These are phyloP conservation scores for Penaeus indicus DNA, from an alignment of 1,140 invertebrate species.

Conservation along the genomic window DNA sequence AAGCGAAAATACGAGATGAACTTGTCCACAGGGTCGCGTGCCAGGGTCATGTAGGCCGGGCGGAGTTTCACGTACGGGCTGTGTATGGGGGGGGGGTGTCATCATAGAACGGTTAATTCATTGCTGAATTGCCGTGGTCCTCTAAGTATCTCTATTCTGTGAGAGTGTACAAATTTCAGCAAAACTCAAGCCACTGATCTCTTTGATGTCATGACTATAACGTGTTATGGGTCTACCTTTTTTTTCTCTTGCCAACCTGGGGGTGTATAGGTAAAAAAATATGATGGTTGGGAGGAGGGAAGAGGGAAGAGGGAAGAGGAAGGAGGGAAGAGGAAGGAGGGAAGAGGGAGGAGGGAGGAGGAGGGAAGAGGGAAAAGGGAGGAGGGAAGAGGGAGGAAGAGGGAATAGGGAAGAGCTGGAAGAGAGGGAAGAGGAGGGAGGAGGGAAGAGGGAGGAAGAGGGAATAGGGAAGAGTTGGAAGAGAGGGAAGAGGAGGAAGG, in stretches of 20 bases:
- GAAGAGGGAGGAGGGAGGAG: background rate
- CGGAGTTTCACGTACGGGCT: slow-evolving; percentile 57
- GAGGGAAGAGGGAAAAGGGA: background rate
- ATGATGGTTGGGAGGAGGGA: background rate
- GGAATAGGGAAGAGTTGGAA: background rate
- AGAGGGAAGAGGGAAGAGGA: background rate
- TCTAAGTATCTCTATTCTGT: no score
- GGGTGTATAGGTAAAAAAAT: no score
- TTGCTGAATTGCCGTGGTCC: no score
- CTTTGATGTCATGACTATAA: no score
- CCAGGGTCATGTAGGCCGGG: slow-evolving; percentile 61
- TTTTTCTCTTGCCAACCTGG: no score
- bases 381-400: background rate
- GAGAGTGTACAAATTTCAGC: no score
- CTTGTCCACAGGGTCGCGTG: slow-evolving; percentile 62
- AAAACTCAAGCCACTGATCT: no score
- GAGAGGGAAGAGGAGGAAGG: background rate
- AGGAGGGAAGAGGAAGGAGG: background rate
- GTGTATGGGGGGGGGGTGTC: no score
- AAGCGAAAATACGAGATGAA: slow-evolving; percentile 61
- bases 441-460: no score
- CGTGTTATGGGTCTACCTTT: no score
- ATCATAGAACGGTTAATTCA: no score
- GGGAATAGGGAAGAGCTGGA: fast-evolving
- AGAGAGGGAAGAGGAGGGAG: no score